A percentile compares a stretch with the other conserved stretches of the same genome.
Conservation (phyloP, 2,113 vertebrate species). For the Pluvianellus socialis region DNA sequence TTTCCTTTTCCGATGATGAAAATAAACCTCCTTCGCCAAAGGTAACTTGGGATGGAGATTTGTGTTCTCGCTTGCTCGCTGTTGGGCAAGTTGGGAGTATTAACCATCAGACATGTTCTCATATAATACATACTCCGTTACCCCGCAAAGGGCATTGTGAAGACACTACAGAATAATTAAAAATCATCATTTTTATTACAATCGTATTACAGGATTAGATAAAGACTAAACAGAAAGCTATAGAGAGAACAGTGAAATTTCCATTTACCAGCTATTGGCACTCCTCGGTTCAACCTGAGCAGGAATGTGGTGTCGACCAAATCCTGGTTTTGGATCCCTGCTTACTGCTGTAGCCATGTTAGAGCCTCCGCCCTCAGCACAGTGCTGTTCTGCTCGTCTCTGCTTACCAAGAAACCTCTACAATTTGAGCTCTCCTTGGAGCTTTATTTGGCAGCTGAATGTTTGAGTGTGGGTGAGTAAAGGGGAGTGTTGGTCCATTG, state of each 20-base stretch:
- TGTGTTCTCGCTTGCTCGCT: background rate
- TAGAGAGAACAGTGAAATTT: background rate
- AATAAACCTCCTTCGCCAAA: conserved; percentile 93
- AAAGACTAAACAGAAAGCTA: background rate
- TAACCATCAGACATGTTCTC: background rate
- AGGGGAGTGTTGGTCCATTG: background rate
- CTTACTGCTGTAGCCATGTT: background rate
- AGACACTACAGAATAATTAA: background rate
- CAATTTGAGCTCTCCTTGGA: background rate
- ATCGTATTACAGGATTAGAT: background rate
- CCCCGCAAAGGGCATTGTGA: background rate
- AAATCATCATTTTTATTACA: background rate
- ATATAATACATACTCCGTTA: background rate
- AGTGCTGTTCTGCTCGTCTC: background rate
- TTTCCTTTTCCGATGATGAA: conserved; percentile 92
- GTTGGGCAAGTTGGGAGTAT: background rate
- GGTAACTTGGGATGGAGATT: conserved; percentile 67
- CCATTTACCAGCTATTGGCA: background rate
- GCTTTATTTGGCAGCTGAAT: background rate
- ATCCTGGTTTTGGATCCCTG: background rate
- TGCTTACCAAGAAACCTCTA: background rate
- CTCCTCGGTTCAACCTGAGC: background rate
- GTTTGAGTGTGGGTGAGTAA: background rate
- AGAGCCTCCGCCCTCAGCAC: background rate
- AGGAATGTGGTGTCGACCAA: background rate